A percentile compares a stretch with the other conserved stretches of the same genome.
Conservation (phyloP, 2,113 vertebrate genomes). For the Lagenorhynchus albirostris region DNA sequence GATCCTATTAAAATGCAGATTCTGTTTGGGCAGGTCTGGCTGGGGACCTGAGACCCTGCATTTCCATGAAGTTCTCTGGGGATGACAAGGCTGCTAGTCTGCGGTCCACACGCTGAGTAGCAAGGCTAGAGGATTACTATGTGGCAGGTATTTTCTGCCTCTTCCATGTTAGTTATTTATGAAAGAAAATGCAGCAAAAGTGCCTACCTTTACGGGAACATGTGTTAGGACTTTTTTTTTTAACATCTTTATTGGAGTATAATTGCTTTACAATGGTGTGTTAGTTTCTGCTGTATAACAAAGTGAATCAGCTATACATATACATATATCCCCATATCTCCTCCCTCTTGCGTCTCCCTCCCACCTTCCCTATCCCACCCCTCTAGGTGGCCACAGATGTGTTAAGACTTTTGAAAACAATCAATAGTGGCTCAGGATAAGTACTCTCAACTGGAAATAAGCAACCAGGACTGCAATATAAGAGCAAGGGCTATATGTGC, state of each 20-base stretch:
- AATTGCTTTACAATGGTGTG: too few relatives aligned
- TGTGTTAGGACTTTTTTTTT: not conserved
- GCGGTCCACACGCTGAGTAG: not conserved
- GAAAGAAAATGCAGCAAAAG: not conserved
- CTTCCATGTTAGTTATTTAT: conserved; percentile 3
- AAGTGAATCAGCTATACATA: too few relatives aligned
- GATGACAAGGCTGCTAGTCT: not conserved
- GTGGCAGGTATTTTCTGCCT: not conserved
- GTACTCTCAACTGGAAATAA: not conserved
- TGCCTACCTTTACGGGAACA: not conserved
- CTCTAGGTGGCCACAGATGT: not conserved
- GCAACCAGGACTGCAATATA: not conserved
- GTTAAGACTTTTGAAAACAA: not conserved
- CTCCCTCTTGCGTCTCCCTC: too few relatives aligned
- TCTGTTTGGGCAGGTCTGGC: not conserved
- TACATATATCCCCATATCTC: too few relatives aligned
- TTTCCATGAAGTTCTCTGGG: not conserved
- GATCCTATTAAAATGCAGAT: not conserved
- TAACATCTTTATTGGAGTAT: too few relatives aligned
- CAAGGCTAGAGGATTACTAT: not conserved
- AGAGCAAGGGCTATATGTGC: not conserved
- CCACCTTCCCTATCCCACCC: too few relatives aligned
- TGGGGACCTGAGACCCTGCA: not conserved
- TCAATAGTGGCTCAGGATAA: not conserved
- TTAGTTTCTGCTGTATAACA: not conserved